phyloP scores from a whole-genome alignment of 1,140 invertebrate species.

The Cyclargus thomasi region DNA sequence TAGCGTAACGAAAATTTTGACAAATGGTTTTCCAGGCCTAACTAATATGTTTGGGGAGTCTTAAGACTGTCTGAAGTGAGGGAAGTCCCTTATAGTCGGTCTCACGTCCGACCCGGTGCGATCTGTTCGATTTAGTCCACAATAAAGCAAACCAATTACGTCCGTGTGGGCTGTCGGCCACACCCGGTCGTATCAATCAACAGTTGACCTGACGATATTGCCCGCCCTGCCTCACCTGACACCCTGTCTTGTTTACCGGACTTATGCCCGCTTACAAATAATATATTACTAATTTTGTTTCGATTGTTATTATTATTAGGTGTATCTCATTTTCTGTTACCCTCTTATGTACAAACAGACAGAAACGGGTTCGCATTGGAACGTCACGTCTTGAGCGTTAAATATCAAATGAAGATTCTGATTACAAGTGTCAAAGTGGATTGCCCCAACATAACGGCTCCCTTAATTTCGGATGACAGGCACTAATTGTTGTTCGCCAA shows the following conservation, averaged over 20 bases:
- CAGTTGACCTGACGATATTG: constrained; percentile 16
- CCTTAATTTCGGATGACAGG: background rate
- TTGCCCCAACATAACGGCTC: background rate
- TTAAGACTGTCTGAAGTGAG: background rate
- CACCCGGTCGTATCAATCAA: constrained; percentile 24
- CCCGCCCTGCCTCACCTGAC: background rate
- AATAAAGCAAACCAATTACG: constrained; percentile 28
- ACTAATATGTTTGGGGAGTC: no score
- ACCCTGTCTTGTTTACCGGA: constrained; percentile 10
- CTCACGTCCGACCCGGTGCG: background rate
- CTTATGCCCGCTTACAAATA: background rate
- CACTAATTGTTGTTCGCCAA: background rate
- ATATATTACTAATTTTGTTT: no score
- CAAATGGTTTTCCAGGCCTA: no score
- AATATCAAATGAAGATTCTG: background rate
- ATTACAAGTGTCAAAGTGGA: background rate
- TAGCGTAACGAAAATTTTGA: no score
- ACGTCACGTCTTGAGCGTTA: background rate
- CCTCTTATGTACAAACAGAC: background rate
- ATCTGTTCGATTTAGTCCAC: constrained; percentile 13
- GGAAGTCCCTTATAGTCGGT: background rate
- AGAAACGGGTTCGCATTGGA: background rate
- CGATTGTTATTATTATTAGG: no score
- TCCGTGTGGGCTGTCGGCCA: constrained; percentile 17
- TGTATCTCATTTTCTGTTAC: background rate